Evolutionary conservation across 2,797 vertebrate genomes (phyloP), one percentile per base, ranked within the genome.

Genomic region (Tinamus major): DNA sequence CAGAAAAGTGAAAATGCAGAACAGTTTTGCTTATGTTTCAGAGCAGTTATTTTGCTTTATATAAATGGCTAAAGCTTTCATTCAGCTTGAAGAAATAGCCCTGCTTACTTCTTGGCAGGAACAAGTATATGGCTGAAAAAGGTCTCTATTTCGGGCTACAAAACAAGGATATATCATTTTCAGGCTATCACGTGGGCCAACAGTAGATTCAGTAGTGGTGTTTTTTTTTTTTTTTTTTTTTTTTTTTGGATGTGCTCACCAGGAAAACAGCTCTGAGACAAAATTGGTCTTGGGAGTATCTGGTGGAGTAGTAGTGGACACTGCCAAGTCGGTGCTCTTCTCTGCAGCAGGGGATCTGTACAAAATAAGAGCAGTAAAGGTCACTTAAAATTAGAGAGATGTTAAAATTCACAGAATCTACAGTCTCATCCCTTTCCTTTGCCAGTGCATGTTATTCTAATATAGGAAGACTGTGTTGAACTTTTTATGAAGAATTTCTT

Each of bases 281-380:
- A 53, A 94, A 33, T 2, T 87, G n/a, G 11, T 77, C 56, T 91
- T 80, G 31, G 49, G 67, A 74, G 53, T 29, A 18, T 56, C 79
- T 78, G 16, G 46, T 81, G 83, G 62, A 78, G 75, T 39, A 64
- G 24, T n/a, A 79, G 44, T 10, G 84, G 64, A 88, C 39, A 5
- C 35, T 0, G 1, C 29, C 0, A 8, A 0, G 0, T 83, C 33
- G 19, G n/a, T 61, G 55, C 56, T 72, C 15, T 95, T 39, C 41
- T 62, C 41, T 89, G 69, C 62, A 81, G 51, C 64, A 78, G 64
- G 37, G 42, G 7, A 80, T 79, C 41, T 89, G 35, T 13, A 13
- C 74, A 67, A 56, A 53, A 64, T 13, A 68, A 89, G 65, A 81
- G 31, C 21, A 69, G 41, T 20, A 68, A 48, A 49, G 41, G 10